These are phyloP conservation scores for Lithosia quadra DNA, from an alignment of 2,888 invertebrate genomes.

Conservation along the genomic window DNA sequence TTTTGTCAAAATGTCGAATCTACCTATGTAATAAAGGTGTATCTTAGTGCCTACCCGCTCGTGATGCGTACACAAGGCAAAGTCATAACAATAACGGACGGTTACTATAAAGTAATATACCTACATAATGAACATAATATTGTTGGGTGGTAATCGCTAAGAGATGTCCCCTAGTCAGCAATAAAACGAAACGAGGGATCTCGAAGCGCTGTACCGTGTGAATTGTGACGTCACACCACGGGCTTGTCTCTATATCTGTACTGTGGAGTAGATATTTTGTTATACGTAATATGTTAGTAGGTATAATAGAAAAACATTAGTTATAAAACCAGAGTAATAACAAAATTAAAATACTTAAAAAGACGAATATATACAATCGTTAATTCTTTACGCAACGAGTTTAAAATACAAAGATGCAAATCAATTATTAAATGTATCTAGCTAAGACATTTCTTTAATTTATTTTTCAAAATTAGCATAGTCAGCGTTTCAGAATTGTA, in stretches of 20 bases:
- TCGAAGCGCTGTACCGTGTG: constrained; percentile 49
- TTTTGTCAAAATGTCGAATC: not conserved
- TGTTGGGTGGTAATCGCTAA: constrained; percentile 36
- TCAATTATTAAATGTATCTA: too few species aligned
- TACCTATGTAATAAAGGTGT: not conserved
- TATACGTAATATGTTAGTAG: not conserved
- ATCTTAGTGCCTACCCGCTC: not conserved
- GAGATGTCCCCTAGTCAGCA: constrained; percentile 54
- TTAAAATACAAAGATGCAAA: too few species aligned
- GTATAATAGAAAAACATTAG: not conserved
- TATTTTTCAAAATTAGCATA: too few species aligned
- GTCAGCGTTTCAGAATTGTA: too few species aligned
- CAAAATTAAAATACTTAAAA: not conserved
- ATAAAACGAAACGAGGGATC: constrained; percentile 71
- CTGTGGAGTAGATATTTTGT: not conserved
- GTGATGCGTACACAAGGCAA: not conserved
- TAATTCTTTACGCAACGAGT: not conserved
- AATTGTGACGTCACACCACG: constrained; percentile 60
- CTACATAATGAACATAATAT: constrained; percentile 32
- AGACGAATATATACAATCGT: not conserved
- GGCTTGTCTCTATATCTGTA: constrained; percentile 53
- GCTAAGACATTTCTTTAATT: too few species aligned
- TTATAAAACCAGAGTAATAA: not conserved
- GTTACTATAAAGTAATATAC: constrained; percentile 39
- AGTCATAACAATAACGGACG: constrained; percentile 19